Evolutionary conservation across 2,797 vertebrate genomes (phyloP).

Genomic region (Gobio occitaniae): DNA sequence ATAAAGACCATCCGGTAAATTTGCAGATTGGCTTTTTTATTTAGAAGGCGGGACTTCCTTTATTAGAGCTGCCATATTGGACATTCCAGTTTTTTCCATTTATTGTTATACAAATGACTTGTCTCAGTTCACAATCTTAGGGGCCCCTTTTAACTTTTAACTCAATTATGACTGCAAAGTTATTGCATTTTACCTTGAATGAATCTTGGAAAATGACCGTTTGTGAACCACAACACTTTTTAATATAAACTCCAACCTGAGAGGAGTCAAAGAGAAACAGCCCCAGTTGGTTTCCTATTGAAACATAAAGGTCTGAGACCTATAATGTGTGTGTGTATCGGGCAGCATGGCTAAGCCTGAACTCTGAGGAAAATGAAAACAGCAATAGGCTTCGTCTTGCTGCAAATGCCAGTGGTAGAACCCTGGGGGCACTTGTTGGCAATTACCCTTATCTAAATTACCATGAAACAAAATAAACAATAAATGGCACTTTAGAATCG

Average conservation of each 20-base stretch:
- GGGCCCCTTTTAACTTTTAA: neutral
- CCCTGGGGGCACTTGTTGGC: slow-evolving; percentile 35
- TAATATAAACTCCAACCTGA: neutral
- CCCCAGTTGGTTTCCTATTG: neutral
- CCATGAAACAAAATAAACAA: slow-evolving; percentile 50
- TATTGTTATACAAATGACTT: neutral
- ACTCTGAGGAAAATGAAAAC: slow-evolving; percentile 1
- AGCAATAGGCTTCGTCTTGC: slow-evolving; percentile 14
- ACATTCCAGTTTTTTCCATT: neutral
- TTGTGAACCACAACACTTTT: neutral
- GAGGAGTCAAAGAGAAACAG: neutral
- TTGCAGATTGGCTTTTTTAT: neutral
- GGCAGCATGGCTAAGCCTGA: neutral
- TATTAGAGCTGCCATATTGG: neutral
- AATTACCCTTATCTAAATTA: slow-evolving; percentile 55
- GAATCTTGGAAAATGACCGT: neutral
- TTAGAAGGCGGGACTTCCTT: neutral
- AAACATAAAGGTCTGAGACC: slow-evolving; percentile 9
- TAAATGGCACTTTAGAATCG: slow-evolving; percentile 27
- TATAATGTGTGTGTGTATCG: neutral
- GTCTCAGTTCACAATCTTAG: neutral
- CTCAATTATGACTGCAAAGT: neutral
- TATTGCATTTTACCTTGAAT: neutral
- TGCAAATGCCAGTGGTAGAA: slow-evolving; percentile 35
- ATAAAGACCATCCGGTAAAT: neutral